A percentile compares a stretch with the other conserved stretches of the same genome.
These are phyloP conservation scores for Gasterosteus nipponicus DNA, from an alignment of 2,113 vertebrate species.

Conservation along the genomic window DNA sequence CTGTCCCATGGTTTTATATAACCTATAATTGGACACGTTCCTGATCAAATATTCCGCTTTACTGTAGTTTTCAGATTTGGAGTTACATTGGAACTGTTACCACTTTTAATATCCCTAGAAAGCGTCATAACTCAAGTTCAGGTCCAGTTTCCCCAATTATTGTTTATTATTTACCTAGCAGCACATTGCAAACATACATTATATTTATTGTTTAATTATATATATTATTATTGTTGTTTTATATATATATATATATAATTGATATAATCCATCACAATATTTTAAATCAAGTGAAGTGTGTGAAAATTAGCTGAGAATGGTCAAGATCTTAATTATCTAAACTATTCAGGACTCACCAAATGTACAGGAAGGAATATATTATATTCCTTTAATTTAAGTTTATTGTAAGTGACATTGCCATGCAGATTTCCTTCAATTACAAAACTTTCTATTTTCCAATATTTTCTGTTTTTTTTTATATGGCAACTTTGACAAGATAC, in stretches of 20 bases:
- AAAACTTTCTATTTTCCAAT: constrained; percentile 20
- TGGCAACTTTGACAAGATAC: constrained; percentile 30
- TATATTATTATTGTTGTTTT: constrained; percentile 31
- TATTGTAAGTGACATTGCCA: constrained; percentile 19
- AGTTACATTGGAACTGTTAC: constrained; percentile 31
- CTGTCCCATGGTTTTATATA: neutral
- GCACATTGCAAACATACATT: neutral
- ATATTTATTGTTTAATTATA: constrained; percentile 26
- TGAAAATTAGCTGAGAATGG: neutral
- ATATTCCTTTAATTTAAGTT: constrained; percentile 33
- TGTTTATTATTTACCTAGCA: constrained; percentile 37
- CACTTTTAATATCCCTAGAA: constrained; percentile 40
- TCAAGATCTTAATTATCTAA: constrained; percentile 16
- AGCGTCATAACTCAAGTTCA: constrained; percentile 23
- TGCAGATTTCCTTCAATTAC: constrained; percentile 29
- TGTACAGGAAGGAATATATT: constrained; percentile 77
- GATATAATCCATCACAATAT: neutral
- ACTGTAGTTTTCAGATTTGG: constrained; percentile 40
- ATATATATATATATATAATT: constrained; percentile 40
- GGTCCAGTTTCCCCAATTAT: constrained; percentile 26
- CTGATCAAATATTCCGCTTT: constrained; percentile 42
- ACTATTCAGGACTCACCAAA: constrained; percentile 67
- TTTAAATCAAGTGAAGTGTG: neutral
- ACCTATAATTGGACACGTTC: constrained; percentile 45
- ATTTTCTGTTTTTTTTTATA: constrained; percentile 42